Evolutionary conservation across 2,797 vertebrate genomes (phyloP).

Genomic region (Gobio occitaniae): DNA sequence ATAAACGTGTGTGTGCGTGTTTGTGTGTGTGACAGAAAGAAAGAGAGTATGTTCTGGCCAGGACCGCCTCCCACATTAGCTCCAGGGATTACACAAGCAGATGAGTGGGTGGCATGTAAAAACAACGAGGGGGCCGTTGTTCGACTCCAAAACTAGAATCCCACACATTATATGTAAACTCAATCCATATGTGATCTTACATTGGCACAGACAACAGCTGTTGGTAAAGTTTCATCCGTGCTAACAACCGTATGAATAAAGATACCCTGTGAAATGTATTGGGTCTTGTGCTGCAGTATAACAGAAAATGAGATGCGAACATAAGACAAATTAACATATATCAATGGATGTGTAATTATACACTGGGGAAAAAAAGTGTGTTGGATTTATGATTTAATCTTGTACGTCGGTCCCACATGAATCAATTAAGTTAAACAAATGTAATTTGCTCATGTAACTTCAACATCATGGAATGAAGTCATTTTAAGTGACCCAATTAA

Average conservation of each 20-base stretch:
- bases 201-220: constrained; percentile 7
- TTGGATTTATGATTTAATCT: no score
- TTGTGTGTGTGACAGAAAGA: constrained; percentile 12
- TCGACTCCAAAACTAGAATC: constrained; percentile 56
- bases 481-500: no score
- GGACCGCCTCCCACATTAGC: constrained; percentile 51
- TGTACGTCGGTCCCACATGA: no score
- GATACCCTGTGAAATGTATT: neutral
- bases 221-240: neutral
- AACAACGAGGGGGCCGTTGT: constrained; percentile 46
- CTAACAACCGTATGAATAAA: constrained; percentile 1
- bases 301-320: neutral
- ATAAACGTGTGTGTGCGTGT: constrained; percentile 35
- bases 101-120: constrained; percentile 55
- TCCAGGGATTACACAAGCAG: constrained; percentile 60
- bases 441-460: no score
- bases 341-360: constrained; percentile 1
- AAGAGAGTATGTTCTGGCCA: constrained; percentile 32
- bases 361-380: no score
- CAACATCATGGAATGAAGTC: no score
- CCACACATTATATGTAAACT: constrained; percentile 32
- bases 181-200: neutral
- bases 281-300: neutral
- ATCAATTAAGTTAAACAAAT: no score
- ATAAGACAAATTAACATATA: neutral